Percentiles rank a stretch among this genome's conserved stretches.
phyloP scores from a whole-genome alignment of 2,888 invertebrate genomes.

The Lepidocyrtoides sp. region DNA sequence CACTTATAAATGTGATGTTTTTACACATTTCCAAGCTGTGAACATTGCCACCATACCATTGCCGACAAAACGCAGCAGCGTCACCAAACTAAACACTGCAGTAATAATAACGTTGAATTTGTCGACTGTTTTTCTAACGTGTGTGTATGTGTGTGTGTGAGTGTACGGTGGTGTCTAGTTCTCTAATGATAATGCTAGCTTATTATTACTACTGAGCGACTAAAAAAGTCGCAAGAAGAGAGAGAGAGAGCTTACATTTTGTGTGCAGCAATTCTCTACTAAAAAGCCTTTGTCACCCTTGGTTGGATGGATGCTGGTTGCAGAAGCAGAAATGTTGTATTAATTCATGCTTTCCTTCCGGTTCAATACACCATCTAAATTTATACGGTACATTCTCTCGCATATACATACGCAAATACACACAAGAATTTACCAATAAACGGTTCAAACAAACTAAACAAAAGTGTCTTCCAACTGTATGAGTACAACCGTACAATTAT shows the following conservation, averaged over 20 bases:
- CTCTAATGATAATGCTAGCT: too few species aligned
- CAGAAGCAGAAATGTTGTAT: slow-evolving; percentile 23
- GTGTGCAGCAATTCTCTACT: background rate
- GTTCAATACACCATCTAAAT: slow-evolving; percentile 41
- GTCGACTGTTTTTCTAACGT: background rate
- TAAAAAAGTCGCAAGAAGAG: too few species aligned
- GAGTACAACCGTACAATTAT: slow-evolving; percentile 12
- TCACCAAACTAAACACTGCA: slow-evolving; percentile 57
- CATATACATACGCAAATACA: slow-evolving; percentile 27
- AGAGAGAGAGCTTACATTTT: background rate
- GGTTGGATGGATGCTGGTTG: slow-evolving; percentile 26
- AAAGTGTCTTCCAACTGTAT: too few species aligned
- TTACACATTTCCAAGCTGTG: slow-evolving; percentile 35
- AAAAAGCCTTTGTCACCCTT: background rate
- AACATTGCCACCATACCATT: slow-evolving; percentile 32
- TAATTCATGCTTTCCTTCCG: slow-evolving; percentile 53
- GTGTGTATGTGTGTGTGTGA: background rate
- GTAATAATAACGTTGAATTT: slow-evolving; percentile 50
- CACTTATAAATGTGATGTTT: too few species aligned
- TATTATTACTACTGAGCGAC: too few species aligned
- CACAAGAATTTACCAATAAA: slow-evolving; percentile 5
- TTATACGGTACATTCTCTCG: slow-evolving; percentile 7
- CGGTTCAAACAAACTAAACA: background rate
- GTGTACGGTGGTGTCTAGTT: too few species aligned
- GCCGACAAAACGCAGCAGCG: background rate